Evolutionary conservation across 2,113 vertebrate genomes (phyloP), one percentile per base, ranked within the genome.

Genomic region (Halichoeres trimaculatus): DNA sequence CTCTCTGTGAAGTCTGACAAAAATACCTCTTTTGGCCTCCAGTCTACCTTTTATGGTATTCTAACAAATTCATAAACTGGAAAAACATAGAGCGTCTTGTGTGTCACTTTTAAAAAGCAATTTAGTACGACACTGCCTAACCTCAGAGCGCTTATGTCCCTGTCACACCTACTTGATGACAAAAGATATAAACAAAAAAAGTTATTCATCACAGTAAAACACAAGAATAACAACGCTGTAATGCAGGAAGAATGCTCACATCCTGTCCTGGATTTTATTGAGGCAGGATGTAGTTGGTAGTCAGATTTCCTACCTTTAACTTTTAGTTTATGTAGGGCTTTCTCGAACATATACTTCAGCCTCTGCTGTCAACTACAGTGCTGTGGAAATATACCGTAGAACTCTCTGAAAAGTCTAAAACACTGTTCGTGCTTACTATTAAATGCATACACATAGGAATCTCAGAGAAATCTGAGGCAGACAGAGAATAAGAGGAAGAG

Each of bases 261-360:
- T 70, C 38, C 7, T 6, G 1, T 24, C 34, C 62, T 50, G 40
- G 40, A 66, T 74, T 55, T 55, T 26, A 11, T 19, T 54, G 0
- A 51, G 38, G 26, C 53, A 78, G 75, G 70, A 85, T 72, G 45
- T 30, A 48, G 38, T 75, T 70, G 43, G 60, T 81, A 10, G 1
- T n/a, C n/a, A n/a, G n/a, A n/a, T n/a, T n/a, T n/a, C n/a, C n/a
- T n/a, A n/a, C n/a, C n/a, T n/a, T n/a, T n/a, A n/a, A n/a, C n/a
- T n/a, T n/a, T n/a, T n/a, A n/a, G n/a, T n/a, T n/a, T n/a, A n/a
- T n/a, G n/a, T n/a, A n/a, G n/a, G n/a, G n/a, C n/a, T n/a, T n/a
- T n/a, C n/a, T n/a, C n/a, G n/a, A n/a, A n/a, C n/a, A n/a, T n/a
- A n/a, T n/a, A n/a, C n/a, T n/a, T 13, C 9, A 40, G 43, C 17